A percentile compares a stretch with the other conserved stretches of the same genome.
Conservation (phyloP, 2,888 invertebrate genomes). For the Callimorpha dominula region DNA sequence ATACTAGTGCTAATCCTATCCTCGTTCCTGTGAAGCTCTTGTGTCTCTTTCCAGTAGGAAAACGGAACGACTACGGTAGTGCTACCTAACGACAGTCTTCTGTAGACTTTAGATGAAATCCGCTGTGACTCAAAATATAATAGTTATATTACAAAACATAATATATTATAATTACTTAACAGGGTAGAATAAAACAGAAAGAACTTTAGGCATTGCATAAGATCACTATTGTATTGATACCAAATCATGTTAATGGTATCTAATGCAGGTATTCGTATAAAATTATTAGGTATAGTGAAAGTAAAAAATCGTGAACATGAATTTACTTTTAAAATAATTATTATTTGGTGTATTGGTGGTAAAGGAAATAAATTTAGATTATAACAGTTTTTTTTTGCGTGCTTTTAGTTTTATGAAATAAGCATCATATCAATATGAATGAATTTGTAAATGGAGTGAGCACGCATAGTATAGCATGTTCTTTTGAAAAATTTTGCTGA, state of each 20-base stretch:
- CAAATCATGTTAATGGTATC: not conserved
- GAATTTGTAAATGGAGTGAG: too few relatives aligned
- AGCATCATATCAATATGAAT: too few relatives aligned
- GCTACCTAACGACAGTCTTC: not conserved
- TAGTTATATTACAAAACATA: not conserved
- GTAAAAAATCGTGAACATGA: not conserved
- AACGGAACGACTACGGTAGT: too few relatives aligned
- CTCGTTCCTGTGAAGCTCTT: too few relatives aligned
- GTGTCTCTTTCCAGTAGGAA: not conserved
- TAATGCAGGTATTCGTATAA: not conserved
- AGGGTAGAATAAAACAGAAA: not conserved
- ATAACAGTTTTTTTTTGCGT: not conserved
- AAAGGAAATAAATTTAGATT: not conserved
- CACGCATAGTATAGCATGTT: too few relatives aligned
- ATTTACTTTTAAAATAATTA: not conserved
- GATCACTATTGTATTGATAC: not conserved
- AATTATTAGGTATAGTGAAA: not conserved
- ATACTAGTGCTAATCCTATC: too few relatives aligned
- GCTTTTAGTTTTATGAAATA: too few relatives aligned
- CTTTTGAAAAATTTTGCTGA: too few relatives aligned
- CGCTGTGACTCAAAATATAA: not conserved
- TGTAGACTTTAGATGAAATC: not conserved
- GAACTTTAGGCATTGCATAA: not conserved
- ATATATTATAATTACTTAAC: not conserved
- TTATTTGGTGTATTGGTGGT: not conserved